Evolutionary conservation across 2,888 invertebrate species (phyloP).

Genomic region (Rhogogaster chlorosoma): DNA sequence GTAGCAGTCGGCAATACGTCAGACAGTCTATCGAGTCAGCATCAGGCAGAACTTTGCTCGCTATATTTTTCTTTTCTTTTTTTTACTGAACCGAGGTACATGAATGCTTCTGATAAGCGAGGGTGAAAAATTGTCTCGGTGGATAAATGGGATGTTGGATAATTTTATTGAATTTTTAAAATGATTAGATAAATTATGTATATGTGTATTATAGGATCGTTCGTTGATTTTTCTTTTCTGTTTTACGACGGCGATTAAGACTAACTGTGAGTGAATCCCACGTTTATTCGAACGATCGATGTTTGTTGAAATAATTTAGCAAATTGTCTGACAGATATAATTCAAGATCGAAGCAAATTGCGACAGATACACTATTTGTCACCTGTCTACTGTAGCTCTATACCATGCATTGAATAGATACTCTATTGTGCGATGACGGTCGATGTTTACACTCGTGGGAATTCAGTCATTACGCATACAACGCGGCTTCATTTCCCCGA

Average conservation of each 20-base stretch:
- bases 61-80: too few species aligned
- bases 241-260: background rate
- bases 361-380: background rate
- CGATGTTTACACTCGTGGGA: constrained; percentile 35
- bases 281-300: background rate
- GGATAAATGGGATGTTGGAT: background rate
- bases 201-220: too few species aligned
- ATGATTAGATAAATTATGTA: background rate
- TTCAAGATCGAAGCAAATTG: background rate
- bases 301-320: background rate
- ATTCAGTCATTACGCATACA: constrained; percentile 14
- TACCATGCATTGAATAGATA: background rate
- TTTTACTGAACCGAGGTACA: constrained; percentile 24
- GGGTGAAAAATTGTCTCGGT: background rate
- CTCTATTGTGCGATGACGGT: constrained; percentile 5
- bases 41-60: background rate
- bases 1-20: constrained; percentile 60
- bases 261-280: background rate
- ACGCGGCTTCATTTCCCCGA: background rate
- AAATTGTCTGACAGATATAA: background rate
- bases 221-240: background rate
- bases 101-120: background rate
- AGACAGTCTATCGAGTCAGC: constrained; percentile 61
- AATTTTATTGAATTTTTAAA: background rate
- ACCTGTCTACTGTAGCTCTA: background rate